phyloP scores from a whole-genome alignment of 2,888 invertebrate genomes.

The Atherix ibis region DNA sequence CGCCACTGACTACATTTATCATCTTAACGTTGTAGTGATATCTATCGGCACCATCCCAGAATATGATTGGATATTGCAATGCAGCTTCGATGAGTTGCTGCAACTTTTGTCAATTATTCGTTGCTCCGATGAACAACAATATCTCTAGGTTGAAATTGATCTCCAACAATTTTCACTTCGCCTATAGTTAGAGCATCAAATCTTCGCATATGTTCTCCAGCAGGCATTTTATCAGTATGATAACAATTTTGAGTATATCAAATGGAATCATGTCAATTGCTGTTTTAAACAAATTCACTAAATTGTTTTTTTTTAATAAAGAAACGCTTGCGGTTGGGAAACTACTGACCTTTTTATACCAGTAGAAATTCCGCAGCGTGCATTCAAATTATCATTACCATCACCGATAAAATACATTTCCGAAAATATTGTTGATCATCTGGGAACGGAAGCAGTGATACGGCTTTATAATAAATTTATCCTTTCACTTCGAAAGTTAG shows the following conservation, averaged over 20 bases:
- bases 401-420: slow-evolving; percentile 16
- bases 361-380: slow-evolving; percentile 7
- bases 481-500: too few relatives aligned
- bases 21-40: too few relatives aligned
- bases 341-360: slow-evolving; percentile 15
- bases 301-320: slow-evolving; percentile 3
- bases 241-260: neutral
- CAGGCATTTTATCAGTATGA: too few relatives aligned
- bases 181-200: neutral
- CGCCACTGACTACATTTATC: too few relatives aligned
- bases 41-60: neutral
- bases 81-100: neutral
- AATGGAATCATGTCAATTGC: neutral
- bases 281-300: neutral
- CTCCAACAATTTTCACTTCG: neutral
- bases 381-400: slow-evolving; percentile 11
- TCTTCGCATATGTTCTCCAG: too few relatives aligned
- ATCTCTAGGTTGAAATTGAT: neutral
- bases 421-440: slow-evolving; percentile 11
- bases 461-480: slow-evolving; percentile 11
- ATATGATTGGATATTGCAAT: neutral
- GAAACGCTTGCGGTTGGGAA: neutral
- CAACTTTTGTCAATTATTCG: neutral
- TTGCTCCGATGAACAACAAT: neutral
- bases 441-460: slow-evolving; percentile 9